Evolutionary conservation across 2,888 invertebrate genomes (phyloP), one percentile per base, ranked within the genome.

Genomic region (Teinopalpus imperialis): DNA sequence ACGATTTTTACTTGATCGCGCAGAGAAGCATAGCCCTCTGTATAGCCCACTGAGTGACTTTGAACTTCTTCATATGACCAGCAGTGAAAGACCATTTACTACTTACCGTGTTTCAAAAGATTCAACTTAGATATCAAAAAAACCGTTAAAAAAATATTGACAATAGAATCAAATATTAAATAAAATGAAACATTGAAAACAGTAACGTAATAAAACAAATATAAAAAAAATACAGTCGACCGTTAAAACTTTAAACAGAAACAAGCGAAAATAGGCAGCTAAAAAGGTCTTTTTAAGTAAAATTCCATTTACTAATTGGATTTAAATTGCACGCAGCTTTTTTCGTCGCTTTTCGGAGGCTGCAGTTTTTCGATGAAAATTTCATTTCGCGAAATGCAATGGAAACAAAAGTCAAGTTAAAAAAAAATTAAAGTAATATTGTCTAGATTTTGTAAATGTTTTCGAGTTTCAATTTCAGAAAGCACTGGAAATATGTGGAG

Each of bases 231-330:
- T n/a, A n/a, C n/a, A n/a, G n/a, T n/a, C 2, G 16, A 16, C 16
- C 4, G 16, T 16, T 16, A 21, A 35, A 27, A 27, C 20, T 35
- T 43, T 21, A 43, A 42, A 45, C 31, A 39, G 41, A 56, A 61
- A 53, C 53, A 43, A 54, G 53, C 51, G 52, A 53, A 51, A 23
- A 24, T 9, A 8, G 30, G 59, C 58, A 53, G 53, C 24, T 27
- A 49, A 52, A 63, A 63, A 57, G 48, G 39, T 42, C 40, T 60
- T 59, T 62, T 54, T 51, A 60, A 49, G 46, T 52, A 54, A 47
- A 52, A 52, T 61, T 56, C 58, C 57, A 66, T 63, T 63, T 55
- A 46, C 54, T 68, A 66, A 66, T 68, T 65, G 66, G 54, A 56
- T 61, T 63, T 54, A 58, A 65, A 63, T 61, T 57, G 56, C 54